These are phyloP conservation scores for Struthio camelus DNA, from an alignment of 2,113 vertebrate genomes.

Conservation along the genomic window DNA sequence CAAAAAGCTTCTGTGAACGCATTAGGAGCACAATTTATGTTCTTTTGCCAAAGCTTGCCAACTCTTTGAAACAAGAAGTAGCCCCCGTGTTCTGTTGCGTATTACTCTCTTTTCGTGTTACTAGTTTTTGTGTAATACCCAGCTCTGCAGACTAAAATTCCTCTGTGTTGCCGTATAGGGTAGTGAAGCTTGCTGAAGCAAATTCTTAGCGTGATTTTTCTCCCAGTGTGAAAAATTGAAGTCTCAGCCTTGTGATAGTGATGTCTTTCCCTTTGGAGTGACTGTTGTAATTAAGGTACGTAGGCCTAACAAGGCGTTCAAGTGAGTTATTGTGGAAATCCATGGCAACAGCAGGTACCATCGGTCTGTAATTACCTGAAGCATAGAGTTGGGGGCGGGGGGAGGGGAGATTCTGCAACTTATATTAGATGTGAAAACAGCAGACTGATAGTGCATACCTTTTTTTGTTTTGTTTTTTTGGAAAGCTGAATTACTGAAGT, in stretches of 20 bases:
- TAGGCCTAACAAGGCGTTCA: background rate
- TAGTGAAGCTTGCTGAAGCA: background rate
- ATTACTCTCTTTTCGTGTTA: background rate
- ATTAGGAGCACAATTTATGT: background rate
- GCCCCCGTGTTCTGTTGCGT: background rate
- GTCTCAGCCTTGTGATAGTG: background rate
- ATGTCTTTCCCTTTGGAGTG: background rate
- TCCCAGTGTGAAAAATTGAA: background rate
- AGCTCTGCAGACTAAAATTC: background rate
- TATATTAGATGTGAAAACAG: background rate
- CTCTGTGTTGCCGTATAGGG: background rate
- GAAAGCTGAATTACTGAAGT: background rate
- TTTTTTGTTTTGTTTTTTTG: background rate
- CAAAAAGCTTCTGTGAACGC: background rate
- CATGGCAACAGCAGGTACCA: background rate
- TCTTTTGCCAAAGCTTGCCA: background rate
- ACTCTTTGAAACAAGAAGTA: background rate
- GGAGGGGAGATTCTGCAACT: background rate
- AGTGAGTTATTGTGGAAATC: background rate
- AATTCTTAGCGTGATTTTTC: background rate
- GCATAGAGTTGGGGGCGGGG: background rate
- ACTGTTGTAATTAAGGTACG: background rate
- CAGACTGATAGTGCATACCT: background rate
- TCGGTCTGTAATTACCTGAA: background rate
- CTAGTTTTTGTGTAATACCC: background rate